These are phyloP conservation scores for Apteryx owenii DNA, from an alignment of 2,113 vertebrate genomes.

Conservation along the genomic window DNA sequence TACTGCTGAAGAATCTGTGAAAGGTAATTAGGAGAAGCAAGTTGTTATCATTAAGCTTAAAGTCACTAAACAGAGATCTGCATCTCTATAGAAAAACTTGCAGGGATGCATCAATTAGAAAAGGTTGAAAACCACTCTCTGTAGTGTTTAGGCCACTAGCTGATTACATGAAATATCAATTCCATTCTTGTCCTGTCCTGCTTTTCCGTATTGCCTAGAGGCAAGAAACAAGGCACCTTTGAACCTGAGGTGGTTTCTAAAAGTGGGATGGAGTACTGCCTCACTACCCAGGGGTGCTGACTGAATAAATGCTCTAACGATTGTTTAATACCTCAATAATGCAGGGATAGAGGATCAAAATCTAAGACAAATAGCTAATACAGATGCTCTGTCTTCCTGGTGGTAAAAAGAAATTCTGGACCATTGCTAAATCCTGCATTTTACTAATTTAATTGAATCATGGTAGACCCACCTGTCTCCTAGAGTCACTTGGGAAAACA, in stretches of 20 bases:
- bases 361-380: neutral
- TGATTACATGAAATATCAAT: neutral
- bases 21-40: neutral
- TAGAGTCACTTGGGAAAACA: neutral
- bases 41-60: neutral
- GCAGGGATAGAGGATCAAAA: neutral
- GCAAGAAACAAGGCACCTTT: slow-evolving; percentile 3
- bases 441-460: neutral
- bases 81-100: neutral
- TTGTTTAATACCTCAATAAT: neutral
- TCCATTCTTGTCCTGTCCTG: slow-evolving; percentile 12
- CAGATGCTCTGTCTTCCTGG: neutral
- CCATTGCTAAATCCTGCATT: neutral
- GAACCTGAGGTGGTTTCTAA: neutral
- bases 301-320: neutral
- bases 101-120: neutral
- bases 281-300: neutral
- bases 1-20: neutral
- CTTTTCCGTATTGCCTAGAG: neutral
- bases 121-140: neutral
- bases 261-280: neutral
- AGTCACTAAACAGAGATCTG: neutral
- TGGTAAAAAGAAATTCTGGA: neutral
- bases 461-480: neutral
- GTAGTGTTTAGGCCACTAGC: neutral